These are phyloP conservation scores for Poeciliopsis infans DNA, from an alignment of 2,797 vertebrate species.

Conservation along the genomic window DNA sequence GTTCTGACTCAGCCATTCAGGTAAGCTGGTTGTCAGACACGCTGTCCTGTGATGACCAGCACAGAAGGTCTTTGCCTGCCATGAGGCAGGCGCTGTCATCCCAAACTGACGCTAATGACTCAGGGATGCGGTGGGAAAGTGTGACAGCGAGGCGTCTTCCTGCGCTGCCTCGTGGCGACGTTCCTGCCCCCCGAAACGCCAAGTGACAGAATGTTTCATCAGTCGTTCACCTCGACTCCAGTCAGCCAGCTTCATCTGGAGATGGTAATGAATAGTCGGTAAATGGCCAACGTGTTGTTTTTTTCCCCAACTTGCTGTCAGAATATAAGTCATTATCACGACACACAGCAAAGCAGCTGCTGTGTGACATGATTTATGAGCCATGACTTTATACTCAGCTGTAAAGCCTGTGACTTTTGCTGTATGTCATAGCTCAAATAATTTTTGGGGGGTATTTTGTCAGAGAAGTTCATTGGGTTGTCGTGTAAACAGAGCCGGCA, in stretches of 20 bases:
- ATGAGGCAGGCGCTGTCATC: constrained; percentile 65
- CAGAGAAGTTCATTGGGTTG: constrained; percentile 57
- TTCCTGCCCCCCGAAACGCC: constrained; percentile 41
- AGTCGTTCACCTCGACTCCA: constrained; percentile 27
- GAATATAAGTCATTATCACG: constrained; percentile 66
- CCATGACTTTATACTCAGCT: constrained; percentile 70
- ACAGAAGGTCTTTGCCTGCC: constrained; percentile 55
- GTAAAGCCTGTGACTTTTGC: constrained; percentile 70
- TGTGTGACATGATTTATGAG: constrained; percentile 72
- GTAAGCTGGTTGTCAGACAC: constrained; percentile 58
- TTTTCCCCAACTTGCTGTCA: constrained; percentile 44
- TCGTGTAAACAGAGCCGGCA: constrained; percentile 58
- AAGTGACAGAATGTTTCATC: constrained; percentile 59
- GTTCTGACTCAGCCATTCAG: constrained; percentile 50
- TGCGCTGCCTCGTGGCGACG: constrained; percentile 35
- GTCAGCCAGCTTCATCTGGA: constrained; percentile 48
- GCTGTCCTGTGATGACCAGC: constrained; percentile 44
- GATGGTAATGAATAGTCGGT: constrained; percentile 55
- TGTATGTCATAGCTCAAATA: constrained; percentile 60
- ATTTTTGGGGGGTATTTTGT: constrained; percentile 21
- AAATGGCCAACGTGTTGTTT: constrained; percentile 45
- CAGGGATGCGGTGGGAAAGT: constrained; percentile 29
- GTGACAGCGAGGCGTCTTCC: constrained; percentile 52
- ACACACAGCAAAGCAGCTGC: constrained; percentile 60
- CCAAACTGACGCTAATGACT: constrained; percentile 65